Base-by-base conservation (phyloP, 1,140 invertebrate species). In the Anastatus disparis region DNA sequence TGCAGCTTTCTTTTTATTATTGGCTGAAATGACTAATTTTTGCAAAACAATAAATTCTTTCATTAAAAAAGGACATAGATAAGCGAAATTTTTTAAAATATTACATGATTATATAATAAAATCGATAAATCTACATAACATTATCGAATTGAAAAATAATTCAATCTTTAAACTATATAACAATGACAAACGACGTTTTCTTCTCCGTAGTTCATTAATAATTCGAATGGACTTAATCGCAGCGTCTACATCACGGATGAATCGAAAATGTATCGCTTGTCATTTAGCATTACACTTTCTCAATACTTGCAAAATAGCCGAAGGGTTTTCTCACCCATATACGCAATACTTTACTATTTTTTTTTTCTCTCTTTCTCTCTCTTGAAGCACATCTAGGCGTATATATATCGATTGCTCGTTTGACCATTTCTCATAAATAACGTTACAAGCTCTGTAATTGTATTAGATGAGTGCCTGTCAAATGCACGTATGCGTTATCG, bases 381-480 rank as follows among this genome's bases (percentile, higher is more conserved):
- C 12, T 1, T 1, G 2, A n/a, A 6, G n/a, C n/a, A n/a, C n/a
- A n/a, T n/a, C n/a, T n/a, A n/a, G 68, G 73, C 70, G 64, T 71
- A 27, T 29, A 29, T 17, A 53, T 75, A 78, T 77, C 76, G 76
- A 75, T 76, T 55, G 50, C 62, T 65, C 73, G 65, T 74, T 80
- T 76, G 72, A n/a, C 56, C 73, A 62, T 72, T 74, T 65, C 71
- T 77, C 75, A 69, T 84, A 85, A 85, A 85, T 84, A 77, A 83
- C 71, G n/a, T n/a, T n/a, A 62, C 64, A 10, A 0, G 13, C 40
- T 38, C 59, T 61, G 74, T 82, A 84, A 83, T 83, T 84, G 82
- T 81, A 82, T 84, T 83, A 85, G 79, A 84, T 84, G 79, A 83
- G 71, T 46, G 71, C 73, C 79, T 80, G 80, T 81, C 77, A 75